Conservation (phyloP, 2,888 invertebrate species). For the Acronicta psi region DNA sequence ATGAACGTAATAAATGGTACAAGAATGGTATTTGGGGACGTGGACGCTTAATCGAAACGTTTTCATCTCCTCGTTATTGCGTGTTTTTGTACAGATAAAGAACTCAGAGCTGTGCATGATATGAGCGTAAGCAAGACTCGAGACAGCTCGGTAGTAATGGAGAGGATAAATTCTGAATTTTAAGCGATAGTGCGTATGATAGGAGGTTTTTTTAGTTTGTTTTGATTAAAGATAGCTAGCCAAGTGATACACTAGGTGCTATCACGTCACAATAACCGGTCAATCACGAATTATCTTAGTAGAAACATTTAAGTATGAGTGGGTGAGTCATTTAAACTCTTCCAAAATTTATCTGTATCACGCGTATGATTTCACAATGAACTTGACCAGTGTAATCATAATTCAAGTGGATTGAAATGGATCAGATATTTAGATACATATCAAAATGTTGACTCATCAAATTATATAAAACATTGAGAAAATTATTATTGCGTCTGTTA, state of each 20-base stretch:
- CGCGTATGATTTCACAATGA: constrained; percentile 20
- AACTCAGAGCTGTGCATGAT: constrained; percentile 32
- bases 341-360: constrained; percentile 30
- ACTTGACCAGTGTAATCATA: constrained; percentile 28
- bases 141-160: constrained; percentile 33
- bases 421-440: too few relatives aligned
- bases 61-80: constrained; percentile 62
- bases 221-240: constrained; percentile 2
- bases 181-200: constrained; percentile 12
- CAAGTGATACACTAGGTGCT: neutral
- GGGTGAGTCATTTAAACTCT: constrained; percentile 17
- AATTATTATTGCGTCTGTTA: too few relatives aligned
- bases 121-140: constrained; percentile 23
- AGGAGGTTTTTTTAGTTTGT: constrained; percentile 14
- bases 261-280: constrained; percentile 4
- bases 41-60: constrained; percentile 66
- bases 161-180: constrained; percentile 30
- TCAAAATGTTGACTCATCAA: too few relatives aligned
- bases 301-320: neutral
- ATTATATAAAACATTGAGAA: neutral
- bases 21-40: constrained; percentile 72
- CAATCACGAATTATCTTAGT: constrained; percentile 1
- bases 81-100: constrained; percentile 54
- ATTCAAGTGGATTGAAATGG: constrained; percentile 12
- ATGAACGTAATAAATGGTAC: constrained; percentile 76